Evolutionary conservation across 1,140 invertebrate genomes (phyloP), one percentile per base, ranked within the genome.

Genomic region (Drosophila saltans): DNA sequence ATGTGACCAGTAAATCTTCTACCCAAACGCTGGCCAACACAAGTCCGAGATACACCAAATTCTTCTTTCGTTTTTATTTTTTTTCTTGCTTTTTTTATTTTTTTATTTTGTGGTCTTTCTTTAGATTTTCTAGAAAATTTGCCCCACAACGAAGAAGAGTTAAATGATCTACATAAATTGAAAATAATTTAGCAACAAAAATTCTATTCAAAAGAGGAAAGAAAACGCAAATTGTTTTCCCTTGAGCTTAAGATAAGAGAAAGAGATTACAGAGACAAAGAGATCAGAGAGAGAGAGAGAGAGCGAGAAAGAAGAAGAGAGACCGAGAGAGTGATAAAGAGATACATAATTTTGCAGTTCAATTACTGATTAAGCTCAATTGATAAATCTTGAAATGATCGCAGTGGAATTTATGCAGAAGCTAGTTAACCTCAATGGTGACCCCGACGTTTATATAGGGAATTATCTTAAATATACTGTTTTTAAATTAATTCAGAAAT

Each of bases 1-100:
- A 72, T 69, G 61, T 80, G 64, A 69, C 80, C 63, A 88, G 74
- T 88, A 73, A 88, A 89, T 88, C 81, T 88, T 83, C 33, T 39
- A 59, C 8, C 11, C 30, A 58, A 58, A 21, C 9, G 43, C 26
- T 33, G 26, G 26, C 43, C 16, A 45, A 48, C 24, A 48, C 24
- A 48, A 63, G 43, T 48, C 16, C 16, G 45, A 59, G 57, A 59
- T 39, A 59, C 33, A 36, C 45, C 21, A 52, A 52, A 52, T 52
- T 52, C 45, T n/a, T 52, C 45, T 1, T 52, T n/a, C 21, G 4
- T 24, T 10, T 52, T 16, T 16, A 16, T 16, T 16, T 16, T 16
- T 16, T 16, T 16, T 16, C 16, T 16, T 16, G 16, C 0, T 16
- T 16, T 16, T 16, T 16, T 16, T 16, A 0, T 1, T 9, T 21